These are phyloP conservation scores for Zeuzera pyrina DNA, from an alignment of 2,888 invertebrate genomes.

Conservation along the genomic window DNA sequence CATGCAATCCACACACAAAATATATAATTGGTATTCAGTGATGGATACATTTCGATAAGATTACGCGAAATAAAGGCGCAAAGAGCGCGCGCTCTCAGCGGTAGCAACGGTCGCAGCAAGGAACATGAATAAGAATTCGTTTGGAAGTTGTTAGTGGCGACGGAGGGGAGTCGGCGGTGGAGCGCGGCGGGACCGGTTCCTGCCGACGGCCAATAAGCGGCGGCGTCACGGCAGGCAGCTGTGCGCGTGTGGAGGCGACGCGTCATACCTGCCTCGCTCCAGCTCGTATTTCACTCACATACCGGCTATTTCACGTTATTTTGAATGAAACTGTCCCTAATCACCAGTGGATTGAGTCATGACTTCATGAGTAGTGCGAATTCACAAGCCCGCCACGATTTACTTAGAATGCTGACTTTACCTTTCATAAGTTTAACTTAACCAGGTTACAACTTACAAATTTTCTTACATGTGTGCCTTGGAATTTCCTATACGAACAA, in stretches of 20 bases:
- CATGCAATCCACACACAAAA: no score
- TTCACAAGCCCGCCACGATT: constrained; percentile 18
- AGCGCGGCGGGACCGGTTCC: constrained; percentile 54
- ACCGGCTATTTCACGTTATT: constrained; percentile 46
- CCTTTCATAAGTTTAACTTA: constrained; percentile 17
- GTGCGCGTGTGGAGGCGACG: constrained; percentile 42
- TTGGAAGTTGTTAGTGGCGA: constrained; percentile 59
- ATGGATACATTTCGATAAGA: constrained; percentile 67
- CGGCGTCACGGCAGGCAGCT: constrained; percentile 54
- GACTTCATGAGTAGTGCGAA: constrained; percentile 35
- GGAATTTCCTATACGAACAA: constrained; percentile 24
- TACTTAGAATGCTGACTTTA: constrained; percentile 8
- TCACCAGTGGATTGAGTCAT: constrained; percentile 39
- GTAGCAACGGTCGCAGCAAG: constrained; percentile 62
- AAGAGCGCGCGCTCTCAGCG: constrained; percentile 48
- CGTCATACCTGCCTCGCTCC: constrained; percentile 52
- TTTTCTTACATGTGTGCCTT: constrained; percentile 20
- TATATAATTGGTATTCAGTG: no score
- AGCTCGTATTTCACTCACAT: constrained; percentile 39
- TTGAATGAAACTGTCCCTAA: constrained; percentile 52
- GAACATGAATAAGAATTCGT: constrained; percentile 68
- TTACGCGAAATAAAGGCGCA: constrained; percentile 62
- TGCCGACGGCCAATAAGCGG: constrained; percentile 51
- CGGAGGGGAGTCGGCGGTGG: constrained; percentile 28
- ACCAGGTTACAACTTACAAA: constrained; percentile 19